Percentiles rank a stretch among this genome's conserved stretches.
phyloP scores from a whole-genome alignment of 2,797 vertebrate species.

The Monodelphis domestica region DNA sequence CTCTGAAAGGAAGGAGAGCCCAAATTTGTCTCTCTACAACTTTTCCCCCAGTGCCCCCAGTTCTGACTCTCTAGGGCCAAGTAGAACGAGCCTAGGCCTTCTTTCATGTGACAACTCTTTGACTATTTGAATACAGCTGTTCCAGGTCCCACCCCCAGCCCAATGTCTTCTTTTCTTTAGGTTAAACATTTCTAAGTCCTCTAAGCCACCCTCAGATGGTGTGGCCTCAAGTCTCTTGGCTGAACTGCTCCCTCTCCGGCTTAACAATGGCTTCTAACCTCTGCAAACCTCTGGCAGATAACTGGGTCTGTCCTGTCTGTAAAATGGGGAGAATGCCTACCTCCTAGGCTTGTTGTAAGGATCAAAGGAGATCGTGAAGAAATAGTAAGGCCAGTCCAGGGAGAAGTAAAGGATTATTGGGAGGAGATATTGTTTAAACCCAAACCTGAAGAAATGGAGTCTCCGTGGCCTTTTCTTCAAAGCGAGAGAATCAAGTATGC shows the following conservation, averaged over 20 bases:
- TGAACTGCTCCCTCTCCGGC: not conserved
- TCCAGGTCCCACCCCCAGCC: constrained; percentile 69
- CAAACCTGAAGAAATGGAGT: not conserved
- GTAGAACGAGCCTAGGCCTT: not conserved
- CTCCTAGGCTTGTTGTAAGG: no score
- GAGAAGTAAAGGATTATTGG: not conserved
- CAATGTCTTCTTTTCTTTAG: constrained; percentile 69
- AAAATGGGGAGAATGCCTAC: not conserved
- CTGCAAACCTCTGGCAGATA: not conserved
- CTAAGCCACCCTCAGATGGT: not conserved
- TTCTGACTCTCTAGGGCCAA: constrained; percentile 14
- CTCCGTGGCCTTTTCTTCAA: not conserved
- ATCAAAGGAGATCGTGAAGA: not conserved
- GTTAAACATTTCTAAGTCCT: constrained; percentile 80
- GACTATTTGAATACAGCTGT: not conserved
- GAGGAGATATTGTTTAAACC: not conserved
- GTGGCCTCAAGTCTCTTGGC: not conserved
- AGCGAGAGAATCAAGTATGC: not conserved
- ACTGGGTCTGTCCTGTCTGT: not conserved
- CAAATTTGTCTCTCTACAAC: constrained; percentile 57
- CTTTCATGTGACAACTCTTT: not conserved
- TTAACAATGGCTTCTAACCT: not conserved
- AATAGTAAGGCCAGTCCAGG: not conserved
- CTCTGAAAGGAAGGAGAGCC: not conserved
- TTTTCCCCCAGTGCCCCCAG: not conserved